These are phyloP conservation scores for Cephus nigrinus DNA, from an alignment of 2,888 invertebrate species.

Conservation along the genomic window DNA sequence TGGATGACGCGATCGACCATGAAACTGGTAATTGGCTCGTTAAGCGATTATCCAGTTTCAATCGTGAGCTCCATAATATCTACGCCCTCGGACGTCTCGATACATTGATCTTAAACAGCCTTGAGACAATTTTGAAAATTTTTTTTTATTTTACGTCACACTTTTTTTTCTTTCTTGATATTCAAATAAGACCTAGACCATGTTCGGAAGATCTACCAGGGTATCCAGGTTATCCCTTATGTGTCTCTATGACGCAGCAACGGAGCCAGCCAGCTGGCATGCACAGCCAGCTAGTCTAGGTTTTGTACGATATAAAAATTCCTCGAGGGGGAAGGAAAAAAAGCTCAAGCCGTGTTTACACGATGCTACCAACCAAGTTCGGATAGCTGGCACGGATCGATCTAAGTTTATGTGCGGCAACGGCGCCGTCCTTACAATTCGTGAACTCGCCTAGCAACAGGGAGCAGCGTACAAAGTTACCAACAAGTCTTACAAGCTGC, in stretches of 20 bases:
- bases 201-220: not conserved
- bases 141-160: not conserved
- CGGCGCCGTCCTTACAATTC: constrained; percentile 44
- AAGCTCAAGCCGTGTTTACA: not conserved
- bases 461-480: constrained; percentile 6
- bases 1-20: constrained; percentile 28
- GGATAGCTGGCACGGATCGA: constrained; percentile 38
- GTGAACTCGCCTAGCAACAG: constrained; percentile 52
- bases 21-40: constrained; percentile 50
- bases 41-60: constrained; percentile 49
- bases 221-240: not conserved
- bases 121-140: not conserved
- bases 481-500: not conserved
- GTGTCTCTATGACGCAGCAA: not conserved
- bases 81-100: not conserved
- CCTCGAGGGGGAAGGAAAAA: not conserved
- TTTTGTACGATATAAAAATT: not conserved
- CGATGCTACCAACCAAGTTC: constrained; percentile 6
- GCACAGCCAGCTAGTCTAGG: not conserved
- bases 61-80: not conserved
- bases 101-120: not conserved
- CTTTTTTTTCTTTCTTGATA: not conserved
- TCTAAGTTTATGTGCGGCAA: constrained; percentile 48
- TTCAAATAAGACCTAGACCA: not conserved
- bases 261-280: not conserved